A percentile compares a stretch with the other conserved stretches of the same genome.
These are phyloP conservation scores for Sturmia bella DNA, from an alignment of 2,888 invertebrate species.

Conservation along the genomic window DNA sequence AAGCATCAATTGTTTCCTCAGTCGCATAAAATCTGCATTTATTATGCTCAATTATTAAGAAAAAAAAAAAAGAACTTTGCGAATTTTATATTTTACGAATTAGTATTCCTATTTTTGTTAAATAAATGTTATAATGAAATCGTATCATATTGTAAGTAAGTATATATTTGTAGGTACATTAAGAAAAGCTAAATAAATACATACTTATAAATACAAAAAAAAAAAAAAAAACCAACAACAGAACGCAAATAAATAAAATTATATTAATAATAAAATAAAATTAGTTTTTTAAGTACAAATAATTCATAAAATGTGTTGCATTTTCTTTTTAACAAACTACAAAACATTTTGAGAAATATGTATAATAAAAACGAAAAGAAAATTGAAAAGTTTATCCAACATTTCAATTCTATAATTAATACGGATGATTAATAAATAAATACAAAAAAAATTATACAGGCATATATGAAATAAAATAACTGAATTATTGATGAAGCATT, in stretches of 20 bases:
- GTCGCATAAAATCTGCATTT: too few species aligned
- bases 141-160: conserved; percentile 61
- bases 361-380: conserved; percentile 15
- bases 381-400: conserved; percentile 35
- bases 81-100: neutral
- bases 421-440: conserved; percentile 33
- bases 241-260: conserved; percentile 40
- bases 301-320: conserved; percentile 69
- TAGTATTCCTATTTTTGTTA: conserved; percentile 40
- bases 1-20: too few species aligned
- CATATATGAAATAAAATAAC: neutral
- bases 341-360: conserved; percentile 64
- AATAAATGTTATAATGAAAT: conserved; percentile 56
- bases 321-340: conserved; percentile 41
- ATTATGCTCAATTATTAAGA: too few species aligned
- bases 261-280: conserved; percentile 48
- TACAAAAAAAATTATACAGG: neutral
- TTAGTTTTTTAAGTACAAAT: conserved; percentile 71
- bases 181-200: conserved; percentile 65
- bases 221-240: conserved; percentile 17
- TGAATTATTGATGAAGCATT: conserved; percentile 8
- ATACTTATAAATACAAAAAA: conserved; percentile 66
- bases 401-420: conserved; percentile 39
- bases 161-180: too few species aligned
- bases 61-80: too few species aligned